Conservation (phyloP, 1,140 invertebrate genomes). For the Protaetia brevitarsis region DNA sequence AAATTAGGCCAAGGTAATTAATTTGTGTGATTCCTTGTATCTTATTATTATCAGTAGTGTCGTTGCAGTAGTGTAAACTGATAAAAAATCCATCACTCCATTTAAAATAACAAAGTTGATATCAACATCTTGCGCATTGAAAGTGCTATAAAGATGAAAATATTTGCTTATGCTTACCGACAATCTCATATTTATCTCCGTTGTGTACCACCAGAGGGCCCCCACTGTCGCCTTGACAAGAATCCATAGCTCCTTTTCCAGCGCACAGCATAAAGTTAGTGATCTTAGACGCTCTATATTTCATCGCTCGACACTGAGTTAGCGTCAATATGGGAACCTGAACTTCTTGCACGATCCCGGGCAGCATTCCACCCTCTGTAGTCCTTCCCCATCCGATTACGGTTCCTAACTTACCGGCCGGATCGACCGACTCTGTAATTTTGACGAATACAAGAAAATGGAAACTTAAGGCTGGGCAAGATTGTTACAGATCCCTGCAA, state of each 20-base stretch:
- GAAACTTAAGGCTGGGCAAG: no score
- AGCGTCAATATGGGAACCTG: constrained; percentile 79
- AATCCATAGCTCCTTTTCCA: constrained; percentile 74
- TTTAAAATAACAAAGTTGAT: background rate
- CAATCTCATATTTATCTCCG: constrained; percentile 70
- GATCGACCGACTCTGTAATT: constrained; percentile 50
- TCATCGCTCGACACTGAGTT: constrained; percentile 73
- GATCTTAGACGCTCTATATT: constrained; percentile 75
- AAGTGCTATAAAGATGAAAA: background rate
- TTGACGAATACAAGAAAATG: background rate
- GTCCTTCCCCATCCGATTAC: constrained; percentile 84
- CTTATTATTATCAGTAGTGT: no score
- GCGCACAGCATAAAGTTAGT: constrained; percentile 79
- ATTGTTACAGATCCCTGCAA: no score
- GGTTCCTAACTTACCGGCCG: constrained; percentile 68
- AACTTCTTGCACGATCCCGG: constrained; percentile 76
- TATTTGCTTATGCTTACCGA: constrained; percentile 59
- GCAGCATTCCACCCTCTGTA: constrained; percentile 76
- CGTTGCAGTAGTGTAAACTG: background rate
- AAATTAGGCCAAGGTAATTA: no score
- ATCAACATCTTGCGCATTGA: background rate
- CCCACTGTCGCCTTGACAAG: constrained; percentile 83
- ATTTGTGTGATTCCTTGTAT: no score
- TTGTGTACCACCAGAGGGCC: constrained; percentile 72
- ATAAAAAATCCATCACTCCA: background rate